Evolutionary conservation across 2,888 invertebrate genomes (phyloP).

Genomic region (Bedellia somnulentella): DNA sequence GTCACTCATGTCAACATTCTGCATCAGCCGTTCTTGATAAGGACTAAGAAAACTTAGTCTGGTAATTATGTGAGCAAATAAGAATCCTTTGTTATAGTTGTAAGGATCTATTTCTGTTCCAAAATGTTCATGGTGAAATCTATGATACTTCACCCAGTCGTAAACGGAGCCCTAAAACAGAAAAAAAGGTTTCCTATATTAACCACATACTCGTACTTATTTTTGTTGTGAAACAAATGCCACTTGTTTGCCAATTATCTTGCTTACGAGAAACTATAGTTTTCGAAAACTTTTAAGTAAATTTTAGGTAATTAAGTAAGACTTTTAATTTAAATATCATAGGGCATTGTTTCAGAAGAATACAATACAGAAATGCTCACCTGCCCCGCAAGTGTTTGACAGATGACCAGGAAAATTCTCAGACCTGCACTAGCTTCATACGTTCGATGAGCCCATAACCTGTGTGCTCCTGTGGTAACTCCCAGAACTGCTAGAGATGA

Average conservation of each 20-base stretch:
- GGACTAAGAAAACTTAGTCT: slow-evolving; percentile 68
- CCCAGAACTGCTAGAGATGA: slow-evolving; percentile 72
- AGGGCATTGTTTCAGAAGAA: too few species aligned
- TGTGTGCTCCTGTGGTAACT: slow-evolving; percentile 88
- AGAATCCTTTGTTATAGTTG: slow-evolving; percentile 76
- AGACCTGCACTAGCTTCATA: slow-evolving; percentile 76
- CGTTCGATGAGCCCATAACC: slow-evolving; percentile 88
- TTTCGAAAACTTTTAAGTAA: too few species aligned
- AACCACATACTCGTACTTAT: too few species aligned
- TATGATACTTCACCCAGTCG: slow-evolving; percentile 81
- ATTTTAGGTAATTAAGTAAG: too few species aligned
- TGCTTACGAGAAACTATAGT: too few species aligned
- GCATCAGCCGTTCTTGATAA: slow-evolving; percentile 64
- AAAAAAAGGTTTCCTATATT: background rate
- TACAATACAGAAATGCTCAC: too few species aligned
- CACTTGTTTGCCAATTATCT: too few species aligned
- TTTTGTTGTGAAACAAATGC: too few species aligned
- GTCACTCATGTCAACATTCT: slow-evolving; percentile 77
- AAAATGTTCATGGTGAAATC: slow-evolving; percentile 79
- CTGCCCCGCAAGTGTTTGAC: slow-evolving; percentile 86
- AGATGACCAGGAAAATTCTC: slow-evolving; percentile 74
- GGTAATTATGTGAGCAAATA: slow-evolving; percentile 77
- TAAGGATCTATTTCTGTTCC: slow-evolving; percentile 80
- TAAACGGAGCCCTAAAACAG: slow-evolving; percentile 74
- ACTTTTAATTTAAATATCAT: too few species aligned